phyloP scores from a whole-genome alignment of 2,888 invertebrate genomes.

The Amblyjoppa fuscipennis region DNA sequence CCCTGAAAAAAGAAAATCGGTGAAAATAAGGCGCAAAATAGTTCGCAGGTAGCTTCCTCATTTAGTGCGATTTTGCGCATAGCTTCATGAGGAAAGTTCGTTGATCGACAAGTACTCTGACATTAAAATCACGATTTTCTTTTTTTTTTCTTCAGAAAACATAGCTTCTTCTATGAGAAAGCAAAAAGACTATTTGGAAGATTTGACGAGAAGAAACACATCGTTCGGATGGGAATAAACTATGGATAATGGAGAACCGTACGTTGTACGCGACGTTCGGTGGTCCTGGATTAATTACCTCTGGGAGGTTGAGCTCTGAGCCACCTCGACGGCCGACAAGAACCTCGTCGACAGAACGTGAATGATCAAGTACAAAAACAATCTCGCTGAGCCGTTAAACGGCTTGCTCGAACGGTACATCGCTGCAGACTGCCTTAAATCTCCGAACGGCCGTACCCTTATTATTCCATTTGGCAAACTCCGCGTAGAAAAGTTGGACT shows the following conservation, averaged over 20 bases:
- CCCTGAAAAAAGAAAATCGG: slow-evolving; percentile 56
- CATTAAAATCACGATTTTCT: too few relatives aligned
- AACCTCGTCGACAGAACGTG: slow-evolving; percentile 17
- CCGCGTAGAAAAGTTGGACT: not conserved
- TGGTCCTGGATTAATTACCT: slow-evolving; percentile 54
- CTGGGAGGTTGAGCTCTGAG: slow-evolving; percentile 42
- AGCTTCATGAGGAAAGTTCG: too few relatives aligned
- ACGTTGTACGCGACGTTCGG: not conserved
- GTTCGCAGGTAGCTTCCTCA: not conserved
- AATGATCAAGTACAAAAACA: slow-evolving; percentile 45
- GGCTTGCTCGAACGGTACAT: slow-evolving; percentile 65
- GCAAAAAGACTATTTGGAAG: too few relatives aligned
- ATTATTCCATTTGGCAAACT: slow-evolving; percentile 55
- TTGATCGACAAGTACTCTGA: too few relatives aligned
- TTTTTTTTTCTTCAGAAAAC: too few relatives aligned
- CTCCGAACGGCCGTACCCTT: slow-evolving; percentile 40
- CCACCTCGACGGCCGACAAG: slow-evolving; percentile 32
- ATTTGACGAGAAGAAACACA: too few relatives aligned
- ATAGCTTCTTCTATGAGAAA: too few relatives aligned
- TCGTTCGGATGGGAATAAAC: too few relatives aligned
- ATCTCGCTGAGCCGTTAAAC: slow-evolving; percentile 38
- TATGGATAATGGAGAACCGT: not conserved
- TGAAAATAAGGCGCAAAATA: not conserved
- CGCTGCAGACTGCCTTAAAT: slow-evolving; percentile 49
- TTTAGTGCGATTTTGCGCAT: too few relatives aligned